phyloP scores from a whole-genome alignment of 2,888 invertebrate species.

The Nipponacmea schrenckii region DNA sequence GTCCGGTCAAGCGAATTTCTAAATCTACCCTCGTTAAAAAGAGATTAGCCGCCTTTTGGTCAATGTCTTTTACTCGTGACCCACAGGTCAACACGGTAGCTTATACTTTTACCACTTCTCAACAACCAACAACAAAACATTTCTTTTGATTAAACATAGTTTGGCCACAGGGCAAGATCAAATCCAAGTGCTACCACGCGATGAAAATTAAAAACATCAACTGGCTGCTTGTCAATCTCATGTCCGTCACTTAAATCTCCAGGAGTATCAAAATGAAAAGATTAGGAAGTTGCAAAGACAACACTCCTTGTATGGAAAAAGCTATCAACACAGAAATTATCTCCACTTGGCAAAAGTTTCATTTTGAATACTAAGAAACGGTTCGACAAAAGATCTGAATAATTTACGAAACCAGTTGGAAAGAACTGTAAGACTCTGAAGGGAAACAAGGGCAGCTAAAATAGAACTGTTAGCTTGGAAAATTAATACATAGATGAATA shows the following conservation, averaged over 20 bases:
- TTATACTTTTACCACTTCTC: constrained; percentile 1
- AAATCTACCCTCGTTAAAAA: constrained; percentile 1
- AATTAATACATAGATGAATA: too few relatives aligned
- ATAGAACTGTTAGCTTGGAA: too few relatives aligned
- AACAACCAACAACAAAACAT: neutral
- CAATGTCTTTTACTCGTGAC: constrained; percentile 6
- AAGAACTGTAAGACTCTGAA: too few relatives aligned
- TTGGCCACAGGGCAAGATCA: constrained; percentile 6
- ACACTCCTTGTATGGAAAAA: too few relatives aligned
- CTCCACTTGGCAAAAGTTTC: too few relatives aligned
- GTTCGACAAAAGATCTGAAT: too few relatives aligned
- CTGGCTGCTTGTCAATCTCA: neutral
- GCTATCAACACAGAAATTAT: too few relatives aligned
- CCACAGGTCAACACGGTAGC: constrained; percentile 6
- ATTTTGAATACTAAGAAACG: too few relatives aligned
- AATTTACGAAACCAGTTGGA: too few relatives aligned
- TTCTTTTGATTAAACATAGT: constrained; percentile 2
- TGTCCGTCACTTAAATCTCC: neutral
- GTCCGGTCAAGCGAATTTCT: neutral
- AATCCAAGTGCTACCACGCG: neutral
- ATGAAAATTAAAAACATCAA: neutral
- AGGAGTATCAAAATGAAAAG: neutral
- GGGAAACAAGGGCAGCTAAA: too few relatives aligned
- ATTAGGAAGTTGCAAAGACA: neutral
- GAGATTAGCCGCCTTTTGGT: constrained; percentile 2